These are phyloP conservation scores for Calameuta filiformis DNA, from an alignment of 2,888 invertebrate genomes.

Conservation along the genomic window DNA sequence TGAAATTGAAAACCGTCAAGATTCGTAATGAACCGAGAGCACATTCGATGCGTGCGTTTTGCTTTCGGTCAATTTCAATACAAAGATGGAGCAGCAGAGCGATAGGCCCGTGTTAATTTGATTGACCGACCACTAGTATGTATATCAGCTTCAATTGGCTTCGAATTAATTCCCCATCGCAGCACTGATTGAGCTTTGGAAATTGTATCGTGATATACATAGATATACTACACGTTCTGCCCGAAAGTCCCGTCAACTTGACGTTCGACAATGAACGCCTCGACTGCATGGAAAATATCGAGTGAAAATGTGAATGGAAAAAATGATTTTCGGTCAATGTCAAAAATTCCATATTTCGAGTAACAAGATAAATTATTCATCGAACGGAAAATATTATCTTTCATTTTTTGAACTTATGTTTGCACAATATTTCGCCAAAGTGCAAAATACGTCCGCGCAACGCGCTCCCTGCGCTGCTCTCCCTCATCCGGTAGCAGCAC, in stretches of 20 bases:
- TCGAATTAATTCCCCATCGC: background rate
- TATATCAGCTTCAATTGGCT: background rate
- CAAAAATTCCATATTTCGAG: no score
- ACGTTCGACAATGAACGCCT: background rate
- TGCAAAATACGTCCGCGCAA: no score
- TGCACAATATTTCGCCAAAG: no score
- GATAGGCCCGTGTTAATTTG: background rate
- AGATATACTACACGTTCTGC: background rate
- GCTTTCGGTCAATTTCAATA: background rate
- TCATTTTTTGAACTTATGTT: background rate
- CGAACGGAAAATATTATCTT: background rate
- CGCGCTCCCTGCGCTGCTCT: background rate
- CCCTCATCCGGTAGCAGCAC: background rate
- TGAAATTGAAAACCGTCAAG: background rate
- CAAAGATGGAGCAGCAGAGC: background rate
- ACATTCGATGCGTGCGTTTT: background rate
- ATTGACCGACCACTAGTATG: background rate
- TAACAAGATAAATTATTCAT: background rate
- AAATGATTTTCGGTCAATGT: background rate
- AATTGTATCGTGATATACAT: background rate
- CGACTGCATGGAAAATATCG: background rate
- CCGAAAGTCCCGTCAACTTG: background rate
- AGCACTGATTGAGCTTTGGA: background rate
- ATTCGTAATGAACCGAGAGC: background rate
- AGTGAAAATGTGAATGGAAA: background rate